Percentiles rank a stretch among this genome's conserved stretches.
These are phyloP conservation scores for Pomatorhinus ruficollis DNA, from an alignment of 2,113 vertebrate species.

Conservation along the genomic window DNA sequence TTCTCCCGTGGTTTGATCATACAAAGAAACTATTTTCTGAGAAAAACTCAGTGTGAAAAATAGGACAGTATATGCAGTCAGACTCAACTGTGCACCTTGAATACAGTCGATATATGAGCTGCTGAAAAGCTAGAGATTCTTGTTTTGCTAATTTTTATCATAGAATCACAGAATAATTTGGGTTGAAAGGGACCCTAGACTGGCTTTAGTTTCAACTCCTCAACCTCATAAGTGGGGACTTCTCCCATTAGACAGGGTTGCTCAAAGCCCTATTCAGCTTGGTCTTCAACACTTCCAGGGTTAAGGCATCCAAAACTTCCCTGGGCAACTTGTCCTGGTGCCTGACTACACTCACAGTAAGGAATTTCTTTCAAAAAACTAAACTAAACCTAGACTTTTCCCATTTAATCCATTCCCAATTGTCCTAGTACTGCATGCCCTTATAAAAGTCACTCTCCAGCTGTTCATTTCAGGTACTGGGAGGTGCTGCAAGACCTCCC, in stretches of 20 bases:
- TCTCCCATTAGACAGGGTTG: neutral
- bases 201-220: neutral
- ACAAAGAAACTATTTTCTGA: neutral
- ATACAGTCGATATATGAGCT: neutral
- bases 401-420: neutral
- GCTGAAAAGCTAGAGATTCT: neutral
- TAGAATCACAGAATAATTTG: neutral
- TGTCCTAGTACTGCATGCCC: rapidly evolving
- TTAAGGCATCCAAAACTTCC: rapidly evolving
- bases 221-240: neutral
- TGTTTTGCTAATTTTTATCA: neutral
- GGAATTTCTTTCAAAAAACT: neutral
- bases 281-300: neutral
- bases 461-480: neutral
- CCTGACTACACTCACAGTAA: neutral
- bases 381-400: neutral
- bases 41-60: neutral
- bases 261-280: neutral
- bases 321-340: neutral
- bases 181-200: neutral
- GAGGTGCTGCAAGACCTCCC: neutral
- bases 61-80: neutral
- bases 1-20: neutral
- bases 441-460: neutral
- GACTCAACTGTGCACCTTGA: neutral